Evolutionary conservation across 2,113 vertebrate genomes (phyloP), one percentile per base, ranked within the genome.

Genomic region (Pomatostomus ruficeps): DNA sequence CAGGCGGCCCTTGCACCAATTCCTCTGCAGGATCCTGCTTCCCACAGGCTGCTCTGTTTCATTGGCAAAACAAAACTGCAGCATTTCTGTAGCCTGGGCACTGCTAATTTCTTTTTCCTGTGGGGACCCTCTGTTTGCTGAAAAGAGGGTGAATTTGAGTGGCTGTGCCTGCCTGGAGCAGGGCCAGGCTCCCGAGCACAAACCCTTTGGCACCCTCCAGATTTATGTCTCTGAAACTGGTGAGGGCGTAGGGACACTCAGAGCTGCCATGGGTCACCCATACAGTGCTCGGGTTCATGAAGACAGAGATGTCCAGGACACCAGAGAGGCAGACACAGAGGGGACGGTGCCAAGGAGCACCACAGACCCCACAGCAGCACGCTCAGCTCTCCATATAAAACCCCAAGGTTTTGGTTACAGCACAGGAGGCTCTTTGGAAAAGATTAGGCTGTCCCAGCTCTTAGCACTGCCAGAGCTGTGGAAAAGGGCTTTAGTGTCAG

Each of bases 301-400:
- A 25, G 65, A 16, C 10, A 38, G 28, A 21, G 4, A 8, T 2
- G 6, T 9, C 28, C 33, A 26, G 26, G 58, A 20, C 28, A 52
- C 3, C 33, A n/a, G 45, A 28, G 58, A 45, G 63, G 42, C 38
- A 48, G 45, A 20, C 0, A 19, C 40, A 21, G 61, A 62, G 59
- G 62, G 74, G 40, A n/a, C 1, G 49, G 58, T 22, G 42, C 49
- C 22, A 23, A 31, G 7, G 12, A 38, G 46, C 63, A 35, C 33
- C 55, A 38, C 63, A 52, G 46, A 33, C 25, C 45, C 35, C 24
- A 5, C 0, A 0, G 12, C 85, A 48, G 22, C 38, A 14, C 0
- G 0, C 28, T 35, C 0, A 0, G 46, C 1, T 0, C 45, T 82
- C 63, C 63, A 18, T 0, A 1, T 43, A 45, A 13, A 81, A 79